Evolutionary conservation across 2,797 vertebrate species (phyloP).

Genomic region (Hypotaenidia philippensis): DNA sequence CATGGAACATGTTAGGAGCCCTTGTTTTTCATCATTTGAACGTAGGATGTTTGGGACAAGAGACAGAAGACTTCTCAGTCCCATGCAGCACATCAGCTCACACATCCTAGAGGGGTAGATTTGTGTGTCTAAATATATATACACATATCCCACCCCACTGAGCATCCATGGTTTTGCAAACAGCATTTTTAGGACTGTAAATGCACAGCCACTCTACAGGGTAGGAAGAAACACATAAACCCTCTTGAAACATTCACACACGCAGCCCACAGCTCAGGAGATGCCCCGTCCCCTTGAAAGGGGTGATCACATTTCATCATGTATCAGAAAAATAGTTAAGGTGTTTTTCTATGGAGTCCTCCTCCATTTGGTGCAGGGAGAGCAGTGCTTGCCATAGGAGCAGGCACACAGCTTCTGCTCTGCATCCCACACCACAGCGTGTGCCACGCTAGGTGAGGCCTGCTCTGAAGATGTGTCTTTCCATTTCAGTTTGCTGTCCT

Average conservation of each 20-base stretch:
- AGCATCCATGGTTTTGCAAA: not conserved
- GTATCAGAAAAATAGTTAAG: not conserved
- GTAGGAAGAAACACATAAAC: not conserved
- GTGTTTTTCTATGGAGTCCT: not conserved
- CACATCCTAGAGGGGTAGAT: not conserved
- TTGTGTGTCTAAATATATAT: not conserved
- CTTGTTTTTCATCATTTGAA: not conserved
- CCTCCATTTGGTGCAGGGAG: not conserved
- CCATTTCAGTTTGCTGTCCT: not conserved
- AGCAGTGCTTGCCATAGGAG: not conserved
- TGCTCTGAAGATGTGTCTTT: not conserved
- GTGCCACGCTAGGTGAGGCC: fast-evolving
- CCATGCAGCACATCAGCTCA: not conserved
- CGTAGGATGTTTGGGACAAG: not conserved
- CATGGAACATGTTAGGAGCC: not conserved
- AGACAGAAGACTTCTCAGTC: not conserved
- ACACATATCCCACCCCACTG: not conserved
- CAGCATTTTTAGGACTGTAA: not conserved
- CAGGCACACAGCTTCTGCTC: not conserved
- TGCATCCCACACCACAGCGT: not conserved
- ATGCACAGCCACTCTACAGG: not conserved
- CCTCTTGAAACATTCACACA: not conserved
- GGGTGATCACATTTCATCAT: not conserved
- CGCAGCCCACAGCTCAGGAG: not conserved
- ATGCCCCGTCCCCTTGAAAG: not conserved